Percentiles rank a stretch among this genome's conserved stretches.
Evolutionary conservation across 2,888 invertebrate species (phyloP).

Genomic region (Julus scandinavius): DNA sequence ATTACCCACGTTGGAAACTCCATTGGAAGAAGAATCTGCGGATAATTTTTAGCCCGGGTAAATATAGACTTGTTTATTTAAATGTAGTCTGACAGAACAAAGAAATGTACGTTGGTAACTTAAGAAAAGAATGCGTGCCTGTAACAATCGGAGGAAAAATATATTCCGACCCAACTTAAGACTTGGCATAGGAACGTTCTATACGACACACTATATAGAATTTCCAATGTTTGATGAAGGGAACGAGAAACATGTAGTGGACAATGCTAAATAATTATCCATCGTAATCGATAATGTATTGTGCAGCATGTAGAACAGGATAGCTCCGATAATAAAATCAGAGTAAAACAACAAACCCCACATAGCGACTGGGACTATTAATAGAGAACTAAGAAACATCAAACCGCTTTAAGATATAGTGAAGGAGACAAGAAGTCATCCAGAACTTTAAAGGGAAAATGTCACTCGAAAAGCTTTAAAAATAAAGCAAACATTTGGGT

Average conservation of each 20-base stretch:
- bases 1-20: background rate
- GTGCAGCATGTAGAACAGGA: background rate
- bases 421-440: slow-evolving; percentile 46
- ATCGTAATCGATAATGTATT: background rate
- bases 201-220: background rate
- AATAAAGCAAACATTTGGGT: slow-evolving; percentile 42
- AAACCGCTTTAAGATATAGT: slow-evolving; percentile 17
- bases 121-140: background rate
- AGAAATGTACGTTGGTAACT: slow-evolving; percentile 33
- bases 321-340: background rate
- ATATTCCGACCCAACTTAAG: background rate
- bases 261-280: background rate
- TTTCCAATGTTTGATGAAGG: background rate
- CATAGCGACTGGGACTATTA: slow-evolving; percentile 31
- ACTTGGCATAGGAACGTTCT: background rate
- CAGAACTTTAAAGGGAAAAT: slow-evolving; percentile 43
- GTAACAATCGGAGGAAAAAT: background rate
- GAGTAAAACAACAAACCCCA: slow-evolving; percentile 40
- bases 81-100: slow-evolving; percentile 43
- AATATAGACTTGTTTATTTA: slow-evolving; percentile 45
- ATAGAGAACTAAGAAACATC: slow-evolving; percentile 40
- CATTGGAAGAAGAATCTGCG: slow-evolving; percentile 21
- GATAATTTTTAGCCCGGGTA: slow-evolving; percentile 44
- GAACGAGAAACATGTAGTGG: background rate
- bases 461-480: slow-evolving; percentile 40